Conservation (phyloP, 2,113 vertebrate genomes). For the Hemibagrus wyckioides region DNA sequence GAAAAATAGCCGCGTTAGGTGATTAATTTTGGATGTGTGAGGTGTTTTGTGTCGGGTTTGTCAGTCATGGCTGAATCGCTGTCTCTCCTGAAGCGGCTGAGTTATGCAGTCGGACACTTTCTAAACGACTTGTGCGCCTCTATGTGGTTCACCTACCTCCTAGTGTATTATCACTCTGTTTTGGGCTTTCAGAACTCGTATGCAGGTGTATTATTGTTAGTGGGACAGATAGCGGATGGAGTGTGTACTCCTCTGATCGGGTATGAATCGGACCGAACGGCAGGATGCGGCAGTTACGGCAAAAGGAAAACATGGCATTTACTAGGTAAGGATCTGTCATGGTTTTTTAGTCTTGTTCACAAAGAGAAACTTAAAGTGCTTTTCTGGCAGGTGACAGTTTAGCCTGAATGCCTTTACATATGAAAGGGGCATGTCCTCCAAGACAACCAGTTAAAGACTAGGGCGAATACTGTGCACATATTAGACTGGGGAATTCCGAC, state of each 20-base stretch:
- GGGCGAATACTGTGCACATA: no score
- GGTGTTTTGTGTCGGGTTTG: not conserved
- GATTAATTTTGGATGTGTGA: not conserved
- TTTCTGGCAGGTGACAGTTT: not conserved
- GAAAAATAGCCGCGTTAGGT: not conserved
- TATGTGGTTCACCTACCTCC: slow-evolving; percentile 93
- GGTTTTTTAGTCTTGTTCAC: fast-evolving
- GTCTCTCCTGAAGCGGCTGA: slow-evolving; percentile 62
- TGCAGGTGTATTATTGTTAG: slow-evolving; percentile 81
- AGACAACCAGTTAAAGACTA: not conserved
- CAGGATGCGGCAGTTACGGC: slow-evolving; percentile 78
- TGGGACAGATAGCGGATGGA: slow-evolving; percentile 84
- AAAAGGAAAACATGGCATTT: slow-evolving; percentile 90
- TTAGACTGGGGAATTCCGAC: not conserved
- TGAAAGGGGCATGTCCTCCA: not conserved
- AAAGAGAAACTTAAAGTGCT: not conserved
- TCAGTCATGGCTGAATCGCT: slow-evolving; percentile 33
- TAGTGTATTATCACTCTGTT: slow-evolving; percentile 87
- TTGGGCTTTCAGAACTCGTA: slow-evolving; percentile 80
- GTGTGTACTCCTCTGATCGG: slow-evolving; percentile 87
- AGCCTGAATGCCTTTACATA: not conserved
- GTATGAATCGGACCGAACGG: slow-evolving; percentile 80
- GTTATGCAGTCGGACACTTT: slow-evolving; percentile 88
- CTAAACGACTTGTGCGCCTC: slow-evolving; percentile 90
- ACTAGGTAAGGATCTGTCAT: slow-evolving; percentile 72